Evolutionary conservation across 53 echinoderm and acorn worm genomes (phyloP).

Genomic region (Astropecten irregularis): DNA sequence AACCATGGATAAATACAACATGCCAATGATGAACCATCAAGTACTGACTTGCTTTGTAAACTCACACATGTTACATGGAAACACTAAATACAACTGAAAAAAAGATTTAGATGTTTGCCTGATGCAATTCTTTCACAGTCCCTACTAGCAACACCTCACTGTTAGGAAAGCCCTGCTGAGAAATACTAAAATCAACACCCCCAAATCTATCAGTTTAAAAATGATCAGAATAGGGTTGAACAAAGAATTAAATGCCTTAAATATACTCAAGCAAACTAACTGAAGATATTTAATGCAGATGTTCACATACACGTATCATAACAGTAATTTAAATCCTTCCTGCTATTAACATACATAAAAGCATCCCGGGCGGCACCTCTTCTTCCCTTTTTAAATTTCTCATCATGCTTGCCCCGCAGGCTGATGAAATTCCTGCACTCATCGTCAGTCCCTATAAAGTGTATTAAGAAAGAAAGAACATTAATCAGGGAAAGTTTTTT

Average conservation of each 20-base stretch:
- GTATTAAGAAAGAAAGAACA: no score
- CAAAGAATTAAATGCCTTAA: no score
- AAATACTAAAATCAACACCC: no score
- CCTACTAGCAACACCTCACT: no score
- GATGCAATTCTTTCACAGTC: not conserved
- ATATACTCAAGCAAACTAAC: no score
- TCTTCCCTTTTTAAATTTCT: not conserved
- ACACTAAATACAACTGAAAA: not conserved
- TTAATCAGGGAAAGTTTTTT: no score
- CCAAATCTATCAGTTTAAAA: no score
- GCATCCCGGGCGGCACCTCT: not conserved
- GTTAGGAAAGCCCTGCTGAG: no score
- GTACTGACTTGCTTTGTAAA: not conserved
- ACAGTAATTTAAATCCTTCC: not conserved
- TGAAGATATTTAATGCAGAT: no score
- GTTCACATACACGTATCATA: no score
- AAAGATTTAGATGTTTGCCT: not conserved
- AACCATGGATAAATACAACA: not conserved
- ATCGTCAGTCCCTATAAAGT: slow-evolving; percentile 12
- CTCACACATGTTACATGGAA: not conserved
- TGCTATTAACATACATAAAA: not conserved
- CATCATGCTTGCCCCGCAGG: not conserved
- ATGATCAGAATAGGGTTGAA: no score
- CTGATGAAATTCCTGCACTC: not conserved
- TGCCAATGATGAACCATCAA: not conserved